Percentiles rank a stretch among this genome's conserved stretches.
Evolutionary conservation across 2,113 vertebrate species (phyloP).

Genomic region (Myxocyprinus asiaticus): DNA sequence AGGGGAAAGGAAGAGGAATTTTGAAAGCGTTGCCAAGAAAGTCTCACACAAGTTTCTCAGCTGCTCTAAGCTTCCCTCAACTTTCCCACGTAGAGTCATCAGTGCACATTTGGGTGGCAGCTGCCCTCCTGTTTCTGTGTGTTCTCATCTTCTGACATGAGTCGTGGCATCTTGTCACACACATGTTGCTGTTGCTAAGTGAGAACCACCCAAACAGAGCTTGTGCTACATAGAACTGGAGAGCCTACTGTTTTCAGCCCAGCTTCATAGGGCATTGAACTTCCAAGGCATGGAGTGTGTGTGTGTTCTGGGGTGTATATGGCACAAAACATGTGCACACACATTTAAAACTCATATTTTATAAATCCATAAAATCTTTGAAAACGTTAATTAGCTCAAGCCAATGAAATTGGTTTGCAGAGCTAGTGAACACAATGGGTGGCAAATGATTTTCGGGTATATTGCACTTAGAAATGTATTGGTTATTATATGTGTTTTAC

Average conservation of each 20-base stretch:
- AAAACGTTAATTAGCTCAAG: conserved; percentile 69
- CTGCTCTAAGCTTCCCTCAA: background rate
- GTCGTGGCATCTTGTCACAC: conserved; percentile 63
- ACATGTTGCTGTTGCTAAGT: conserved; percentile 57
- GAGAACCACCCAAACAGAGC: conserved; percentile 69
- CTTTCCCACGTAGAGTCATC: conserved; percentile 40
- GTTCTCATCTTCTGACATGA: conserved; percentile 68
- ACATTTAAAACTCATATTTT: conserved; percentile 69
- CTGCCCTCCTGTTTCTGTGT: conserved; percentile 54
- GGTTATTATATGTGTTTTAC: too few species aligned
- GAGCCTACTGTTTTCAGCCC: conserved; percentile 57
- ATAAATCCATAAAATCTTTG: conserved; percentile 63
- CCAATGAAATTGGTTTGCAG: conserved; percentile 61
- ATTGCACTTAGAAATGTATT: conserved; percentile 1
- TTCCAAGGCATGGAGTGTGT: conserved; percentile 43
- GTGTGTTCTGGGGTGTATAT: conserved; percentile 48
- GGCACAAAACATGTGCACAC: conserved; percentile 64
- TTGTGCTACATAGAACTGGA: conserved; percentile 57
- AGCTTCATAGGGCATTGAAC: conserved; percentile 7
- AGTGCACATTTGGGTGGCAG: conserved; percentile 47
- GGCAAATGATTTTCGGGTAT: conserved; percentile 4
- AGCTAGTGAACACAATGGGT: conserved; percentile 17
- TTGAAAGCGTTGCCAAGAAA: conserved; percentile 23
- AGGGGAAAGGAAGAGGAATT: background rate
- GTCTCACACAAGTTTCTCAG: conserved; percentile 2